phyloP scores from a whole-genome alignment of 2,113 vertebrate species.

The Lamprotornis superbus region DNA sequence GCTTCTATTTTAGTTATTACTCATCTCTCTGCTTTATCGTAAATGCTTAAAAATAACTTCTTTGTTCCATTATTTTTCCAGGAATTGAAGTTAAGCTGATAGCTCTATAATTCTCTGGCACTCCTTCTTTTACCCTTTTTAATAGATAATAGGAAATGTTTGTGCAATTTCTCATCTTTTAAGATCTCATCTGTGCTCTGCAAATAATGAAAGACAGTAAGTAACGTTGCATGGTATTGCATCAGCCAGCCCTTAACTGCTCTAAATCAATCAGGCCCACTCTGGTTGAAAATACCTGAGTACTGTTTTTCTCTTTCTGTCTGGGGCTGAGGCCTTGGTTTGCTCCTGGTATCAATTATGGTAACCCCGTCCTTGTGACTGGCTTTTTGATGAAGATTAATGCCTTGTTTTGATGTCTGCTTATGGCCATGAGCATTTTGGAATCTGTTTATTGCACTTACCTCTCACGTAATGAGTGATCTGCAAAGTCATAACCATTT shows the following conservation, averaged over 20 bases:
- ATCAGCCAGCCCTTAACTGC: background rate
- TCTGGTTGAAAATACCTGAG: conserved; percentile 1
- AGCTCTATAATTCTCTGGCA: background rate
- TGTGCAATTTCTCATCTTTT: background rate
- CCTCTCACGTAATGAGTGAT: background rate
- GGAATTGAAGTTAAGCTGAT: background rate
- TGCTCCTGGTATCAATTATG: conserved; percentile 29
- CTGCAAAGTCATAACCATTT: background rate
- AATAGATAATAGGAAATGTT: background rate
- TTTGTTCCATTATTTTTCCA: conserved; percentile 18
- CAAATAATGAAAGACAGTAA: background rate
- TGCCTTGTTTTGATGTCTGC: conserved; percentile 9
- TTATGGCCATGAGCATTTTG: background rate
- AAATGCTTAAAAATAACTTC: conserved; percentile 3
- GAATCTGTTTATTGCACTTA: background rate
- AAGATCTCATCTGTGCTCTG: background rate
- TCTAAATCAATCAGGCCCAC: background rate
- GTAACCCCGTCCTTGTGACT: background rate
- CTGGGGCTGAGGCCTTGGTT: background rate
- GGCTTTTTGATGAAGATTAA: conserved; percentile 16
- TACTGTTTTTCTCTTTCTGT: background rate
- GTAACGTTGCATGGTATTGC: background rate
- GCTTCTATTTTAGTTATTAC: background rate
- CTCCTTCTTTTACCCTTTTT: background rate
- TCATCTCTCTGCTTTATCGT: background rate